A percentile compares a stretch with the other conserved stretches of the same genome.
Conservation (phyloP, 2,797 vertebrate genomes). For the Pseudotriccus pelzelni region DNA sequence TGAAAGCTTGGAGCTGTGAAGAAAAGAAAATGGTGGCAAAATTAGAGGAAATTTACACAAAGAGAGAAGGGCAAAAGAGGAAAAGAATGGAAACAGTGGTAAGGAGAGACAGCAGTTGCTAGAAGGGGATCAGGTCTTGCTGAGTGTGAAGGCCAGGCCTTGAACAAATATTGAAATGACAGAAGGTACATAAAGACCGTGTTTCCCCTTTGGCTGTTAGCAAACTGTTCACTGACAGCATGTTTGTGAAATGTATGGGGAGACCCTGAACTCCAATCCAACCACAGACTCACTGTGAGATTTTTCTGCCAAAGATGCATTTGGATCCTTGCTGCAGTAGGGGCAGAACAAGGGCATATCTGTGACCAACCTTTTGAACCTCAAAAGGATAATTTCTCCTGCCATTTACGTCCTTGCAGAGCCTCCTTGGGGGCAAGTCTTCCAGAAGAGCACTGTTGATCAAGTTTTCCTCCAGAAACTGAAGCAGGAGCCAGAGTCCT, state of each 20-base stretch:
- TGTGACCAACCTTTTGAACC: background rate
- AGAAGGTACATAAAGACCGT: background rate
- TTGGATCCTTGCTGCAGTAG: background rate
- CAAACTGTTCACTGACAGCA: background rate
- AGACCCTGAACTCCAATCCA: background rate
- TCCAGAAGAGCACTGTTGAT: background rate
- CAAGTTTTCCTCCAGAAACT: conserved; percentile 6
- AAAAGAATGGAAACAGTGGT: rapidly evolving
- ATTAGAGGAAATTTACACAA: background rate
- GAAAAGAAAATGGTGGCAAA: background rate
- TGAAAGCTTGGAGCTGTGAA: background rate
- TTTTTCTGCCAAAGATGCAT: background rate
- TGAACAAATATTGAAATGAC: background rate
- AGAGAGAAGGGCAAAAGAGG: background rate
- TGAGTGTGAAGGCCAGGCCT: background rate
- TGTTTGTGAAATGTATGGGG: background rate
- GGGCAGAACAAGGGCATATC: background rate
- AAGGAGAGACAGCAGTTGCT: background rate
- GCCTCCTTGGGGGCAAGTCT: background rate
- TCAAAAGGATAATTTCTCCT: background rate
- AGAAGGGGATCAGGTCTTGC: background rate
- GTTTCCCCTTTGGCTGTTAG: background rate
- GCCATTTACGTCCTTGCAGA: background rate
- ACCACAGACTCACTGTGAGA: rapidly evolving
- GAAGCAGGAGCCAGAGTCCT: conserved; percentile 8